Evolutionary conservation across 2,888 invertebrate species (phyloP), one percentile per base, ranked within the genome.

Genomic region (Monopis laevigella): DNA sequence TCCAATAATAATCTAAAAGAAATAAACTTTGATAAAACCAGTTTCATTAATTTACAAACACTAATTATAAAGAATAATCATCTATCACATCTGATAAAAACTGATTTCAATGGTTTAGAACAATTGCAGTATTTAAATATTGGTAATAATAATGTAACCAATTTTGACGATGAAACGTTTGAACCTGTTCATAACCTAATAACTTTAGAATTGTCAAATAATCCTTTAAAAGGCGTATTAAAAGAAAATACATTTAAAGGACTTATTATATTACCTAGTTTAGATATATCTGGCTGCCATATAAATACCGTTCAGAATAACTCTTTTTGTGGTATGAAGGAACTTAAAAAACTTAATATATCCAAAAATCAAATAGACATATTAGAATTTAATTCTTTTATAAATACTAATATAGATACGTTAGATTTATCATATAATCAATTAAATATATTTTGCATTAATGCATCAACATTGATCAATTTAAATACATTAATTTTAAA

Each of bases 341-440:
- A 53, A 24, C 49, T 75, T 32, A 61, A 50, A 39, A 48, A 55
- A 14, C 49, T 75, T 1, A 73, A 73, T 36, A 50, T 67, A 24
- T 73, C 74, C 8, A 51, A 53, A 34, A 57, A 65, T 45, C 54
- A 55, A 43, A 51, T 75, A 38, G 50, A 43, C 17, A 53, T 52
- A 16, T 21, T 75, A 12, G 53, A 67, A 43, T 70, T 53, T 43
- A 65, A 73, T 48, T 47, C 57, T 2, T 69, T 74, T 44, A 43
- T 44, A 1, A 46, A 58, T 38, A 65, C 65, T 2, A 60, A 52
- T 12, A 50, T 73, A 27, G 54, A 56, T 49, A 52, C 45, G 2
- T 47, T 75, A 5, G 74, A 75, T 46, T 48, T 73, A n/a, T 73
- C 73, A 1, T 53, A 49, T 43, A 74, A 74, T 30, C 46, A 52